Evolutionary conservation across 2,797 vertebrate species (phyloP).

Genomic region (Carduelis carduelis): DNA sequence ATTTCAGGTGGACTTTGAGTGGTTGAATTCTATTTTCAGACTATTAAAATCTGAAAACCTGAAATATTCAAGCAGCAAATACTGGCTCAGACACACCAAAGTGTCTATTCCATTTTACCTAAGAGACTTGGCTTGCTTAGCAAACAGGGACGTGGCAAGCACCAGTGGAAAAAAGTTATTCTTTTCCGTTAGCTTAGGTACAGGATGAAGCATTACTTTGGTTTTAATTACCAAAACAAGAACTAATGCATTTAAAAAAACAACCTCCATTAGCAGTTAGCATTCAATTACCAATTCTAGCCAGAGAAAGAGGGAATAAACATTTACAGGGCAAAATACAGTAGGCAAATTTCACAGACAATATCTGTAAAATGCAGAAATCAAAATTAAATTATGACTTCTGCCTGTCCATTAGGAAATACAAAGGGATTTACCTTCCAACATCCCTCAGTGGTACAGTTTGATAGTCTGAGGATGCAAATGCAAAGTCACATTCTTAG

Average conservation of each 20-base stretch:
- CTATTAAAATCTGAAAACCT: background rate
- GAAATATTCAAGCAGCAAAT: background rate
- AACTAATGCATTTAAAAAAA: background rate
- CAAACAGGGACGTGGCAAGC: background rate
- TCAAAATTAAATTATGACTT: background rate
- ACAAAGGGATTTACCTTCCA: background rate
- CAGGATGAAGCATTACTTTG: background rate
- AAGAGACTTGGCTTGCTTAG: background rate
- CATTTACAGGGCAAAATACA: background rate
- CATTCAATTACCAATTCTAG: background rate
- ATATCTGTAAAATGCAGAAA: background rate
- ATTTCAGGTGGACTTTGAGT: background rate
- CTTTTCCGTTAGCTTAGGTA: background rate
- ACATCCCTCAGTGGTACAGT: background rate
- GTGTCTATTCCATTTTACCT: background rate
- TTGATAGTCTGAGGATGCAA: background rate
- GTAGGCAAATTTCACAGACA: background rate
- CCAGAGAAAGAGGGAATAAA: background rate
- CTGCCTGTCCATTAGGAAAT: background rate
- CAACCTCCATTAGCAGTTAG: background rate
- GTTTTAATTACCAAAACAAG: constrained; percentile 13
- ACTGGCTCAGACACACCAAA: background rate
- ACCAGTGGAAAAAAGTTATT: background rate
- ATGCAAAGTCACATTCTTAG: background rate
- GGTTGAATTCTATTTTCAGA: background rate